Percentiles rank a stretch among this genome's conserved stretches.
Evolutionary conservation across 92 coral and sea anemone genomes (phyloP).

Genomic region (Micromussa lordhowensis): DNA sequence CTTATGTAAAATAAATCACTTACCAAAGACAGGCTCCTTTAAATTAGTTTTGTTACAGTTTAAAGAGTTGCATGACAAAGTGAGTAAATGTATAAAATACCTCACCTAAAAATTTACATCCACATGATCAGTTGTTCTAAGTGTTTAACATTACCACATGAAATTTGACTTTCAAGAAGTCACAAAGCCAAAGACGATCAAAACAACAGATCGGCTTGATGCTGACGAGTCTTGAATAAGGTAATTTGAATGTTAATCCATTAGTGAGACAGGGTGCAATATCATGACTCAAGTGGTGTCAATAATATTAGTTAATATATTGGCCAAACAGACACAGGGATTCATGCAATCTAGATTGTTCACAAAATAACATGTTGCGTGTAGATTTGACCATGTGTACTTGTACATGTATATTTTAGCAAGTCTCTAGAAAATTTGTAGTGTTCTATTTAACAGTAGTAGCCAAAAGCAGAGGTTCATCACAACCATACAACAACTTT

Average conservation of each 20-base stretch:
- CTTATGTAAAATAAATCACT: not conserved
- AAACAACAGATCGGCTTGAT: not conserved
- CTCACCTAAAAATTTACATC: not conserved
- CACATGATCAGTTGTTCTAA: not conserved
- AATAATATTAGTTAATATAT: conserved; percentile 20
- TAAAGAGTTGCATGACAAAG: not conserved
- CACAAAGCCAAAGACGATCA: not conserved
- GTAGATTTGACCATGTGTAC: not conserved
- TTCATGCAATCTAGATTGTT: conserved; percentile 44
- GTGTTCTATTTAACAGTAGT: not conserved
- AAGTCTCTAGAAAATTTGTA: not conserved
- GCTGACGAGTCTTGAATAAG: not conserved
- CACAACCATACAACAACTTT: not conserved
- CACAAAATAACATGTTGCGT: not conserved
- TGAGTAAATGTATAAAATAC: not conserved
- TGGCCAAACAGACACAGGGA: conserved; percentile 26
- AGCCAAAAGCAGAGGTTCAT: not conserved
- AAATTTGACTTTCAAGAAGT: not conserved
- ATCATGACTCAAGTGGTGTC: conserved; percentile 19
- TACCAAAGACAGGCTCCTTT: not conserved
- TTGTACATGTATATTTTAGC: not conserved
- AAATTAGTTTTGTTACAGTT: conserved; percentile 1
- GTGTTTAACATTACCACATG: not conserved
- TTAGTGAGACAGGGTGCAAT: conserved; percentile 5
- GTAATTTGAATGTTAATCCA: conserved; percentile 3